Base-by-base conservation (phyloP, 2,797 vertebrate genomes). In the Scomberomorus guttatus region DNA sequence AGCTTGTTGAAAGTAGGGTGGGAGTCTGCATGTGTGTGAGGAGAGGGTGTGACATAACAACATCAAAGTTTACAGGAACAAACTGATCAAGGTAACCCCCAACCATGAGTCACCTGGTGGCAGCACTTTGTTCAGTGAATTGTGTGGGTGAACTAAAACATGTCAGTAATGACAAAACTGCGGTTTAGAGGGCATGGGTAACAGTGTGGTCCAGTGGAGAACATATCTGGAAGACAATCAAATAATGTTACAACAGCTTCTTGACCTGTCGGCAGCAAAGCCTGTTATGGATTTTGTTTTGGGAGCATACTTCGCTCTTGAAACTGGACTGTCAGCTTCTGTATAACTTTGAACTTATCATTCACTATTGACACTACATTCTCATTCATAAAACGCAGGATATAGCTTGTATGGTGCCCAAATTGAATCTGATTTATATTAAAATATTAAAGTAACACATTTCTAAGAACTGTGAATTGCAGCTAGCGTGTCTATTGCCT, bases 21-120 rank as follows among this genome's bases (percentile, higher is more conserved):
- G 54, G 57, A 25, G 55, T 46, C 61, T 67, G 62, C 70, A 71
- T 70, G 62, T 72, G 71, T 48, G 50, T 74, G 48, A 24, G 48
- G 77, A n/a, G 55, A 32, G 64, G 46, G 64, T 27, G 44, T 82
- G 50, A 75, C 29, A 83, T 78, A 87, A 79, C 22, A 66, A 83
- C 58, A 72, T 60, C 50, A 79, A 81, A 77, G 54, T 72, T 83
- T 58, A 86, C 60, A 51, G 67, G 68, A 83, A 80, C 54, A 57
- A 83, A 72, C 14, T 55, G 24, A 56, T 75, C 46, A 13, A 61
- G 71, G 25, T 18, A 72, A 66, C 20, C 56, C 48, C 66, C n/a
- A 34, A 18, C 25, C 17, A 73, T 90, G 89, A 92, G 76, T 90
- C 72, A 88, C 67, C 18, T 67, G 10, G 5, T n/a, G 37, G 46